A percentile compares a stretch with the other conserved stretches of the same genome.
These are phyloP conservation scores for Tigriopus californicus DNA, from an alignment of 2,888 invertebrate genomes.

Conservation along the genomic window DNA sequence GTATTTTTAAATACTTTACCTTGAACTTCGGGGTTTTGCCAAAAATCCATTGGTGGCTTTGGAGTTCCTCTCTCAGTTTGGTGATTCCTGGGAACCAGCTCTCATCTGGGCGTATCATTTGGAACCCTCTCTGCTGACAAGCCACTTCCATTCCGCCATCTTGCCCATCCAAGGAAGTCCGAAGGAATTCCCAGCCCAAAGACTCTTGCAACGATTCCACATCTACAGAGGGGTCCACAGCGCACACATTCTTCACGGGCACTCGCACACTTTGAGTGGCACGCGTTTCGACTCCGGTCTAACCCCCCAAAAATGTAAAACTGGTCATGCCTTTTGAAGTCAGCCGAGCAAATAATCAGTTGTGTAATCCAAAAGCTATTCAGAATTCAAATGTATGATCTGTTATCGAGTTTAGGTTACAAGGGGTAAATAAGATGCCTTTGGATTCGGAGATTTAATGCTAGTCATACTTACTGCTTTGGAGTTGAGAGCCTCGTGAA, in stretches of 20 bases:
- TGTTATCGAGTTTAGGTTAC: no score
- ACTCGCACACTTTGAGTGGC: slow-evolving; percentile 69
- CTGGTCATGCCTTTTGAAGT: no score
- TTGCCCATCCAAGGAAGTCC: slow-evolving; percentile 52
- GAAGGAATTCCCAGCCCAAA: slow-evolving; percentile 62
- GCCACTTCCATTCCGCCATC: slow-evolving; percentile 34
- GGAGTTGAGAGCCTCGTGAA: slow-evolving; percentile 43
- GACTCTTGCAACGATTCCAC: slow-evolving; percentile 53
- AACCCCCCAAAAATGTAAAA: background rate
- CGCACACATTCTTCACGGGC: slow-evolving; percentile 59
- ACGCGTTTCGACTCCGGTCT: slow-evolving; percentile 60
- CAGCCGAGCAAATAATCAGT: no score
- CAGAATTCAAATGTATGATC: no score
- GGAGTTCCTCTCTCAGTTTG: slow-evolving; percentile 44
- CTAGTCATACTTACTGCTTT: slow-evolving; percentile 41
- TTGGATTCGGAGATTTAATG: no score
- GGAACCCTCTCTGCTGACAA: slow-evolving; percentile 60
- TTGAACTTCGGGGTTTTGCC: slow-evolving; percentile 71
- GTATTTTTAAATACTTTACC: slow-evolving; percentile 26
- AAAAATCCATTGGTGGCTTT: slow-evolving; percentile 70
- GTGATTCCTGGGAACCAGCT: slow-evolving; percentile 60
- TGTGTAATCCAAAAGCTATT: no score
- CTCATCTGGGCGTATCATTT: slow-evolving; percentile 64
- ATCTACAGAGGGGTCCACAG: slow-evolving; percentile 48
- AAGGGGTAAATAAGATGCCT: no score